Percentiles rank a stretch among this genome's conserved stretches.
These are phyloP conservation scores for Aradophagus sp. DNA, from an alignment of 1,140 invertebrate genomes.

Conservation along the genomic window DNA sequence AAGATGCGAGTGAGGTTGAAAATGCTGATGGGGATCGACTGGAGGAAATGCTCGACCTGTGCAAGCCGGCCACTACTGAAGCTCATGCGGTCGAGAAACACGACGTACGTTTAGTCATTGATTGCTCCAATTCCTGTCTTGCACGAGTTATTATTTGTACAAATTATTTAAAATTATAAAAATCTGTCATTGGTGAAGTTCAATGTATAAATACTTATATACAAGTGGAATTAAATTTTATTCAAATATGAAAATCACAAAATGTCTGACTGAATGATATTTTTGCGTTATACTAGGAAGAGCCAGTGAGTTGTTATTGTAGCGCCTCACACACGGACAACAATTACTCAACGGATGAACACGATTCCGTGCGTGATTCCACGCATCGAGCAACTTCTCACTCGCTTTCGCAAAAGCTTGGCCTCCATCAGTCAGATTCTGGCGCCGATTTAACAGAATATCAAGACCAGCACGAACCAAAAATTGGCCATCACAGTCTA, in stretches of 20 bases:
- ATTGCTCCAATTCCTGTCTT: no score
- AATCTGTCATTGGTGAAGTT: conserved; percentile 4
- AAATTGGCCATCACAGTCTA: no score
- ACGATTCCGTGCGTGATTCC: conserved; percentile 77
- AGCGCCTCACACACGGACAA: conserved; percentile 81
- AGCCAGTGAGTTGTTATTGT: conserved; percentile 81
- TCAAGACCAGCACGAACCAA: conserved; percentile 69
- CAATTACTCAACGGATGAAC: conserved; percentile 80
- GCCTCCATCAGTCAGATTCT: conserved; percentile 79
- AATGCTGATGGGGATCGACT: conserved; percentile 65
- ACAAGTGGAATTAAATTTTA: no score
- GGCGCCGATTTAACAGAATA: conserved; percentile 79
- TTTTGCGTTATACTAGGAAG: conserved; percentile 65
- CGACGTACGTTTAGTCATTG: conserved; percentile 64
- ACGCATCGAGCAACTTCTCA: conserved; percentile 65
- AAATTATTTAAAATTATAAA: no score
- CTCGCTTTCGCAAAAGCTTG: conserved; percentile 71
- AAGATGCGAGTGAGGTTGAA: conserved; percentile 68
- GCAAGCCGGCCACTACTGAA: conserved; percentile 64
- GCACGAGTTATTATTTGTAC: no score
- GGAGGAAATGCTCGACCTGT: conserved; percentile 65
- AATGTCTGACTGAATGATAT: no score
- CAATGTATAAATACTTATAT: no score
- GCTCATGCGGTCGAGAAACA: conserved; percentile 67
- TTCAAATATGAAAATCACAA: no score